Base-by-base conservation (phyloP, 2,113 vertebrate genomes). In the Baryphthengus martii region DNA sequence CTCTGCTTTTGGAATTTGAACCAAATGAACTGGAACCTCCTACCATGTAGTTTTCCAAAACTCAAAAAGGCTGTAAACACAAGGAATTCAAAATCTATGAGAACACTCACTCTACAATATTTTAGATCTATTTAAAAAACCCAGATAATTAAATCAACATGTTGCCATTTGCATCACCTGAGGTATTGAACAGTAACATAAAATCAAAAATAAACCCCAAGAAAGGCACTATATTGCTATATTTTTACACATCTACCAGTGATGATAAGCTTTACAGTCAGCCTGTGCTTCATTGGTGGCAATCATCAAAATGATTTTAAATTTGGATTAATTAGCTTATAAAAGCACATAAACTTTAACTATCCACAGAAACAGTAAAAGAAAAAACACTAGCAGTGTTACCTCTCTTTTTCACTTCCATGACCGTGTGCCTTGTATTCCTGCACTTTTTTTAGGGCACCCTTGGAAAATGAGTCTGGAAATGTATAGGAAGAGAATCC, bases 341-440 rank as follows among this genome's bases (percentile, higher is more conserved):
- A 58, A 89, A 67, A 86, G 9, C 65, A 61, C 2, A 8, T 0
- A 71, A 25, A 17, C 39, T 78, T 77, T 49, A 93, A 52, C 33
- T 17, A 59, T 2, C 13, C 44, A 47, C 19, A 61, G 70, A 35
- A 83, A 77, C 6, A 45, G 58, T 6, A 39, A 9, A 66, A 79
- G 14, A 9, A 45, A 84, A 42, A 84, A 47, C 11, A 61, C 50
- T 10, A 61, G 19, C 3, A 35, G 14, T 12, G 9, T 25, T 18
- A 55, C 10, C 8, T 21, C 50, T 78, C n/a, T 42, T 88, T 45
- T 26, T 62, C 37, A 68, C 5, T 17, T 20, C 55, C 29, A 11
- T 4, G 11, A 35, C 0, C 0, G 0, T 4, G 16, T 26, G 29
- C 39, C 29, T 86, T 76, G 53, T 45, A 45, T n/a, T 77, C n/a